Evolutionary conservation across 2,113 vertebrate genomes (phyloP), one percentile per base, ranked within the genome.

Genomic region (Dryoscopus gambensis): DNA sequence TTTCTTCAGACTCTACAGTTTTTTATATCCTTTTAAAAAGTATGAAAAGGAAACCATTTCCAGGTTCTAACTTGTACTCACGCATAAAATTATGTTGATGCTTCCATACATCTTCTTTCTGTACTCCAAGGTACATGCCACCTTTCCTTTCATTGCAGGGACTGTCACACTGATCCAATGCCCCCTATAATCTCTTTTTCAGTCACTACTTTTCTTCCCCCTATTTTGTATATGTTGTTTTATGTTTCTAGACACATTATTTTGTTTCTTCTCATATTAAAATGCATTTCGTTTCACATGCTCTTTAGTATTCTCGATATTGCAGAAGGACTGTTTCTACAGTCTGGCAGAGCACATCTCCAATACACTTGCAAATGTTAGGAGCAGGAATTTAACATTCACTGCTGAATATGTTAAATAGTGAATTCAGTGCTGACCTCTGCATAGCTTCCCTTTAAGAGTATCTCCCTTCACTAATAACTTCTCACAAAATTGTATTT

Each of bases 71-170:
- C 62, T 49, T 62, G 19, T 46, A 79, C 19, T 84, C 5, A 7
- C 14, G 31, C 11, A 57, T 57, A 69, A 69, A 80, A 59, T 69
- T 28, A 18, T 6, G 14, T 74, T 46, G n/a, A 19, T 85, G 7
- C 11, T 87, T 71, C 62, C 33, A 15, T 67, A 15, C 0, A 1
- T 60, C 20, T 68, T 80, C 31, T 67, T 70, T 22, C 15, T 27
- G 6, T 40, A 18, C 0, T 53, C 25, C 40, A 62, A 68, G 12
- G 14, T 6, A 16, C 11, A 37, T 1, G 0, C 4, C 37, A 47
- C 23, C 30, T 53, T 77, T 77, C 40, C 35, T 47, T 35, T 33
- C 40, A 22, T 12, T 55, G 44, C 5, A 69, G 27, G 14, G 11
- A 21, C 3, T 7, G n/a, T 74, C 50, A 33, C 16, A 20, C 5